Evolutionary conservation across 1,140 invertebrate genomes (phyloP), one percentile per base, ranked within the genome.

Genomic region (Brachionus manjavacas): DNA sequence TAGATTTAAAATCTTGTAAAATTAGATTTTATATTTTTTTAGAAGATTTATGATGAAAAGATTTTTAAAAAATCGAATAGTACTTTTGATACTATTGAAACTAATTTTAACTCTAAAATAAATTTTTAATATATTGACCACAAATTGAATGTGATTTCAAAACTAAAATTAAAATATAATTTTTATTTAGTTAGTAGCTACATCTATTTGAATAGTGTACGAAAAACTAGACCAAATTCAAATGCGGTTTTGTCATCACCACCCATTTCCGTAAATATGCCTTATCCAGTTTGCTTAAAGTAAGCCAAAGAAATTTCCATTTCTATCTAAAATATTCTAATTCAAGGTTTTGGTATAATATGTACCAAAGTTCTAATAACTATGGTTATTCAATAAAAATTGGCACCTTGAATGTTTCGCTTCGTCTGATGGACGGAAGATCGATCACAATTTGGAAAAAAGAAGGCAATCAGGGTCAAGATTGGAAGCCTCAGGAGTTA

Each of bases 171-270:
- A 66, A 66, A 66, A 4, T 12, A 31, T 16, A n/a, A 72, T 16
- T 49, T 76, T 76, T 25, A 25, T 25, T 41, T 31, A 76, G 72
- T n/a, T 2, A 46, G 72, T 28, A 49, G 23, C 20, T 76, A 76
- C 41, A 76, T 76, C 23, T 76, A 76, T 20, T 25, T 76, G 12
- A 76, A 76, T 23, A 76, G 72, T 49, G 16, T 76, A 4, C 25
- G 41, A 25, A 76, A 76, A 76, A 11, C 72, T 20, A 12, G n/a
- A 7, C 16, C 41, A 4, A 49, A 49, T 46, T 23, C 39, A 23
- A 76, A 76, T 76, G 72, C 72, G n/a, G 28, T 76, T 49, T 76
- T 76, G 28, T 49, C 72, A 76, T 25, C 72, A 52, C 41, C 41
- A 20, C 41, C 39, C 11, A 49, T 76, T 25, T 2, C 16, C 9